Base-by-base conservation (phyloP, 2,888 invertebrate species). In the Miltochrista miniata region DNA sequence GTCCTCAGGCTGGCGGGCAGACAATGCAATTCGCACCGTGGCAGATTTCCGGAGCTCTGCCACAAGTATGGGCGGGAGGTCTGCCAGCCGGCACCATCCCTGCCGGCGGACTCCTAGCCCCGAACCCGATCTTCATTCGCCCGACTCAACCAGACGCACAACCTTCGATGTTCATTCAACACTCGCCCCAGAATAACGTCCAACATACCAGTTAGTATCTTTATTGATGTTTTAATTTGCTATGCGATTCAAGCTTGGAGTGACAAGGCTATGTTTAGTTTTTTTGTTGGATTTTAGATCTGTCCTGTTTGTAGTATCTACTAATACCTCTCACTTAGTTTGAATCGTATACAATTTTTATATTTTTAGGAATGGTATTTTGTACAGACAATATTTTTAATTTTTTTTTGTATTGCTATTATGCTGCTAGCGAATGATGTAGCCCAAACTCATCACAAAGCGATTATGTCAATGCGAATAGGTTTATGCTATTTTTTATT, bases 91-190 rank as follows among this genome's bases (percentile, higher is more conserved):
- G 95, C 0, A 93, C 94, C 33, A 87, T 95, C 10, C 89, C 96
- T 0, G 89, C 96, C 1, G 94, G 90, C 2, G 87, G 88, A 0
- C 92, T 95, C 0, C 83, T 96, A 5, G 93, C 95, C 0, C 95
- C 95, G 12, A 96, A 96, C 87, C 96, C 95, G 7, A 96, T 97
- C 70, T 95, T 96, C 80, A 97, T 97, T 62, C 88, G 97, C 36
- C 96, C 96, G 14, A 93, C 95, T 0, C 97, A 96, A 75, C 94
- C 95, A 1, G 97, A 97, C 76, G 88, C 92, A 0, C 72, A 77
- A 10, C 90, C 92, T 10, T 93, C 95, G 31, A 96, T 98, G 96
- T 97, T 96, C 77, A 96, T 97, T 68, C 96, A 96, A 70, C 94
- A 94, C 63, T 95, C 95, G 63, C 96, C 96, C 11, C 94, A 95